phyloP scores from a whole-genome alignment of 2,888 invertebrate genomes.

The Acronicta psi region DNA sequence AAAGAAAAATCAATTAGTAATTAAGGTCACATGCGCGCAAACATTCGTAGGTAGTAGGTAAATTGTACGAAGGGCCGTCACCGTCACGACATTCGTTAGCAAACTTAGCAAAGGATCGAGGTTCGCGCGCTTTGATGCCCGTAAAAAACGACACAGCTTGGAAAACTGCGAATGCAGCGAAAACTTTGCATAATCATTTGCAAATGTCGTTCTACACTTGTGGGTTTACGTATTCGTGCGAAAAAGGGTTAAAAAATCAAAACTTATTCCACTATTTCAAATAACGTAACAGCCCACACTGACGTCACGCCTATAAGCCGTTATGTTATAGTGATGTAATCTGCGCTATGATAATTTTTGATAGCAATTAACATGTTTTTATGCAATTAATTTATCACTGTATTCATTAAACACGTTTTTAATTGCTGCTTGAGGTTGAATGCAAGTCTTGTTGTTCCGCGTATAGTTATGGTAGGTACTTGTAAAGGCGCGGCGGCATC shows the following conservation, averaged over 20 bases:
- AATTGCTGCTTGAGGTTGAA: constrained; percentile 39
- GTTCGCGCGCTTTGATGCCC: too few species aligned
- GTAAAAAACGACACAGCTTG: too few species aligned
- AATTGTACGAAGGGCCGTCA: too few species aligned
- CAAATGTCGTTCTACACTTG: neutral
- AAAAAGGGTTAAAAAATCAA: constrained; percentile 12
- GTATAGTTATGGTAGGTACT: constrained; percentile 10
- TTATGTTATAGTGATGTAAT: constrained; percentile 37
- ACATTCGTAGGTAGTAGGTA: too few species aligned
- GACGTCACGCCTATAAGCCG: constrained; percentile 33
- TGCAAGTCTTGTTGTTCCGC: constrained; percentile 31
- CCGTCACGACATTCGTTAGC: too few species aligned
- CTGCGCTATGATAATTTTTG: constrained; percentile 30
- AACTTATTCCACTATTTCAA: constrained; percentile 13
- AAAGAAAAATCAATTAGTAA: neutral
- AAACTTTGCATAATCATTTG: too few species aligned
- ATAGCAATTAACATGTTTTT: constrained; percentile 43
- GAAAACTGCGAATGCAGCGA: too few species aligned
- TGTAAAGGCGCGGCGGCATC: constrained; percentile 7
- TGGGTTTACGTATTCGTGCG: neutral
- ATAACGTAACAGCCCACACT: constrained; percentile 20
- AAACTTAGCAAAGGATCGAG: too few species aligned
- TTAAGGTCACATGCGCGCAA: too few species aligned
- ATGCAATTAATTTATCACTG: constrained; percentile 40
- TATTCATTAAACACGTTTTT: constrained; percentile 41